Evolutionary conservation across 2,797 vertebrate species (phyloP), one percentile per base, ranked within the genome.

Genomic region (Spea hammondii): DNA sequence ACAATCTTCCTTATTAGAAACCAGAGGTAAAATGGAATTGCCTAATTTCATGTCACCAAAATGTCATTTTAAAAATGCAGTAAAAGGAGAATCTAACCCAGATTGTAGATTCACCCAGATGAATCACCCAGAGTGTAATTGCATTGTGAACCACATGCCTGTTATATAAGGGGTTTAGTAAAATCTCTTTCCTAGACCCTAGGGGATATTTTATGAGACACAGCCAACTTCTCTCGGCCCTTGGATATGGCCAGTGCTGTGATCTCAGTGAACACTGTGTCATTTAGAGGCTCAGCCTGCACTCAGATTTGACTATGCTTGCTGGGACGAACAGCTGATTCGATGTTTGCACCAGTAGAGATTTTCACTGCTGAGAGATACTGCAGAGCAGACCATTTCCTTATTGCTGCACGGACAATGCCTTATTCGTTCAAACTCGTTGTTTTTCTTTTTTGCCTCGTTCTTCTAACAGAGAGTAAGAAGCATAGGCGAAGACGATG

Each of bases 401-500:
- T 13, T 83, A n/a, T 44, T 65, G 0, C 79, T 83, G 2, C 57
- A 83, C 82, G 82, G 90, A 90, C 59, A 83, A 98, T 98, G 95
- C 89, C 87, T 90, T 82, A 78, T 82, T 92, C 89, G 74, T 60
- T 85, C 65, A 92, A 91, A 86, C 70, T 94, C 32, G 71, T 92
- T 79, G 84, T 94, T 13, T 72, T 96, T 5, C 83, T 94, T 8
- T 78, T 95, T 74, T 95, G 92, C 76, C 65, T 94, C 75, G 71
- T 89, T 54, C 84, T 93, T 79, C 83, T 94, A 3, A 92, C 84
- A 69, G 94, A 95, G 59, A 93, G 93, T 86, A 90, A 88, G 76
- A 96, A 90, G 65, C 89, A 92, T 84, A 91, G 87, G 86, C 93
- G 86, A 79, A 95, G 88, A 87, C 91, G 94, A 62, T 94, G 94